Base-by-base conservation (phyloP, 2,113 vertebrate genomes). In the Sitta europaea region DNA sequence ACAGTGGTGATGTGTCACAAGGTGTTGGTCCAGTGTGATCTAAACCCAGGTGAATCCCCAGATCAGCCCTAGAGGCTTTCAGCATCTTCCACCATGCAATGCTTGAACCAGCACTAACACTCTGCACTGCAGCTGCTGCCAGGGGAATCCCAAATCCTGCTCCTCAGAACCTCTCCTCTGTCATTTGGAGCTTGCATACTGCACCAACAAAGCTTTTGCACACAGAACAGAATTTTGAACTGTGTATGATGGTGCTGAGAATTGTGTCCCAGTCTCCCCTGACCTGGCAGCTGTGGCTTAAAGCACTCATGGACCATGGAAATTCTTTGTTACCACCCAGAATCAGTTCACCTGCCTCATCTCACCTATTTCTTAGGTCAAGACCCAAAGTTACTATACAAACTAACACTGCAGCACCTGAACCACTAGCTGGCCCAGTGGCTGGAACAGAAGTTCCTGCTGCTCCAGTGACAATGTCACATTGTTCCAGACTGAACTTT, bases 371-470 rank as follows among this genome's bases (percentile, higher is more conserved):
- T 18, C 14, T 42, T 3, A 10, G 12, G 54, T 38, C 21, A 45
- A 23, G 29, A 14, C 35, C 50, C 23, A 12, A 48, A 28, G 54
- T 76, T 31, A 25, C 38, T 10, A 17, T 77, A 33, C n/a, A 59
- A 31, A 48, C 28, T 35, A n/a, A n/a, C 5, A 6, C 1, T 65
- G 36, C 48, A 83, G 54, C 63, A 29, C 36, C 14, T 31, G 40
- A 66, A 45, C 35, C 36, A 24, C 0, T 0, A 70, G 36, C 19
- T 58, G 35, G 3, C 47, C 1, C 0, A 43, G 51, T 7, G n/a
- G 19, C 51, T 15, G 21, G 28, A 79, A 36, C 48, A 23, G 12
- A 61, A 58, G 21, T 2, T 19, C 27, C 33, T 23, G 9, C 23
- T 31, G 15, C 38, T 25, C 14, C 48, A 62, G 40, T 1, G 4